Conservation (phyloP, 2,113 vertebrate genomes). For the Macrotus californicus region DNA sequence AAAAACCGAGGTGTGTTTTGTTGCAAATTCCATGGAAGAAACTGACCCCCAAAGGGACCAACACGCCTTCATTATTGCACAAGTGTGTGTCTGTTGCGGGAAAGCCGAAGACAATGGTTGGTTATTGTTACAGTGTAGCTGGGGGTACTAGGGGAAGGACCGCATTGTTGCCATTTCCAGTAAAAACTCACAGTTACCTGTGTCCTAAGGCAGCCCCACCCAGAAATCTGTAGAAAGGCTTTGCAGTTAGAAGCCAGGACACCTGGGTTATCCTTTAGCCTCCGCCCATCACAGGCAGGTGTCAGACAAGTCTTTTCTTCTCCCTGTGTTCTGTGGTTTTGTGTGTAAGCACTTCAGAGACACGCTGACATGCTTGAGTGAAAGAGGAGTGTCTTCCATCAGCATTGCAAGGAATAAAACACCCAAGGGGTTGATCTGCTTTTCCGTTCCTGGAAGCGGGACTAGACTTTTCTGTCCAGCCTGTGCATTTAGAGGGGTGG, state of each 20-base stretch:
- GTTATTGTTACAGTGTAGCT: conserved; percentile 69
- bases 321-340: neutral
- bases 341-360: neutral
- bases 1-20: conserved; percentile 62
- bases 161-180: neutral
- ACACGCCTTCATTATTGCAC: conserved; percentile 70
- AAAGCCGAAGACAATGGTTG: conserved; percentile 66
- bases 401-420: neutral
- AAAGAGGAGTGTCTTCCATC: neutral
- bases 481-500: neutral
- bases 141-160: conserved; percentile 55
- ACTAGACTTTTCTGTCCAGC: neutral
- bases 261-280: neutral
- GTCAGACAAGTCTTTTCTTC: neutral
- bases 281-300: neutral
- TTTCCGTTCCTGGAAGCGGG: neutral
- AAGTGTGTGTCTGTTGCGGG: conserved; percentile 65
- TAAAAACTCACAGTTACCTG: neutral
- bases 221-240: neutral
- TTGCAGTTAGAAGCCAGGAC: neutral
- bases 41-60: conserved; percentile 69
- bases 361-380: neutral
- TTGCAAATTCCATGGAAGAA: conserved; percentile 70
- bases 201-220: neutral
- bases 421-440: neutral